Base-by-base conservation (phyloP, 1,140 invertebrate genomes). In the Drosophila jambulina region DNA sequence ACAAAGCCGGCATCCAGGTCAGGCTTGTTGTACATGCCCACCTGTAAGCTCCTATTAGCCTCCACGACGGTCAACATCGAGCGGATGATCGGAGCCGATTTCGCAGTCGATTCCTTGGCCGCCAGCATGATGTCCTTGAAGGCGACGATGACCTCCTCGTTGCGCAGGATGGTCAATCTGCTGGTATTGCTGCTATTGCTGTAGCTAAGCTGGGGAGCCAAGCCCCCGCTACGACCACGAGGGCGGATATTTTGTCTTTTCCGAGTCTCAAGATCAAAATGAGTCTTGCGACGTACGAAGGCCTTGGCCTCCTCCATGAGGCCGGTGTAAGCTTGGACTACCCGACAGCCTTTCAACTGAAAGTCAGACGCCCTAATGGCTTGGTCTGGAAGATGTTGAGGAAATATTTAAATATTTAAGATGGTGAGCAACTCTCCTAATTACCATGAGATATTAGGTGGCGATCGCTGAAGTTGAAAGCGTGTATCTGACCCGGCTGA, bases 291-390 rank as follows among this genome's bases (percentile, higher is more conserved):
- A 12, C 76, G 68, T 7, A 19, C 2, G 9, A 49, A 17, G 0
- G 67, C 53, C 3, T 10, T 3, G 0, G 9, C 8, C n/a, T 54
- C 48, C 58, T 84, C 81, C 10, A 21, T 21, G 9, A 67, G 51
- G 1, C 63, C 82, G 8, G 85, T 90, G 7, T 88, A 88, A 7
- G 78, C 25, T 5, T 90, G 85, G 0, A 90, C 19, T 2, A 79
- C 40, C 0, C 38, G 23, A 23, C 84, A 87, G 23, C 17, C 10
- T 4, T 0, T 8, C 2, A 88, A 58, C 34, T 53, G 51, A 3
- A 17, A 21, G 0, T 59, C 38, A 2, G 76, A 29, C 9, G 27
- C n/a, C 1, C 13, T 23, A 38, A 87, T 87, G 10, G 87, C 49
- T 0, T 38, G 6, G 17, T 86, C 83, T 86, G 9, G 10, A 29